Conservation (phyloP, 2,797 vertebrate genomes). For the Lagocephalus sceleratus region DNA sequence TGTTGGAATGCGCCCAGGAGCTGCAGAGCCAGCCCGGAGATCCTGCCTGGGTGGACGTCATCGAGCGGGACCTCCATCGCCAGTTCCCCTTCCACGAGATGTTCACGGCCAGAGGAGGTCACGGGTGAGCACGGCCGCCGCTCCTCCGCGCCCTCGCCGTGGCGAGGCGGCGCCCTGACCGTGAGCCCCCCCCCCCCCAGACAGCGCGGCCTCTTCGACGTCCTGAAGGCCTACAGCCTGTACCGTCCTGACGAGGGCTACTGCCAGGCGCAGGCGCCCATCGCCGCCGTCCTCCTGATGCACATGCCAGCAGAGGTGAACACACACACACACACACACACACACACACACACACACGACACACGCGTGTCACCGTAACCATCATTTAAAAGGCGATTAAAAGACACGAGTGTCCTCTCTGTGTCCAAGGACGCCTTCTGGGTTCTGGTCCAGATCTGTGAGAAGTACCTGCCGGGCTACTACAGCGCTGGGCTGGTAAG, state of each 20-base stretch:
- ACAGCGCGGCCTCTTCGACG: constrained; percentile 92
- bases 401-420: constrained; percentile 11
- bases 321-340: not conserved
- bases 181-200: constrained; percentile 69
- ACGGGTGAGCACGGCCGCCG: constrained; percentile 80
- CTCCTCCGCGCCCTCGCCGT: too few species aligned
- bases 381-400: too few species aligned
- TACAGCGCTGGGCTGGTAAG: constrained; percentile 97
- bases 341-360: not conserved
- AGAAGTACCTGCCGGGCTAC: constrained; percentile 98
- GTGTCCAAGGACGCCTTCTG: constrained; percentile 92
- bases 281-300: constrained; percentile 96
- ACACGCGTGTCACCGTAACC: too few species aligned
- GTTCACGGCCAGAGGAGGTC: constrained; percentile 92
- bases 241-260: constrained; percentile 95
- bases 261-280: constrained; percentile 96
- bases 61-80: constrained; percentile 93
- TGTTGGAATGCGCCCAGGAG: too few species aligned
- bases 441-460: constrained; percentile 97
- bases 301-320: constrained; percentile 97
- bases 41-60: constrained; percentile 92
- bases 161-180: too few species aligned
- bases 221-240: constrained; percentile 93
- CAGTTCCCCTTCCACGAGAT: constrained; percentile 99
- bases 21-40: constrained; percentile 85